Evolutionary conservation across 2,113 vertebrate genomes (phyloP), one percentile per base, ranked within the genome.

Genomic region (Ptychochromis oligacanthus): DNA sequence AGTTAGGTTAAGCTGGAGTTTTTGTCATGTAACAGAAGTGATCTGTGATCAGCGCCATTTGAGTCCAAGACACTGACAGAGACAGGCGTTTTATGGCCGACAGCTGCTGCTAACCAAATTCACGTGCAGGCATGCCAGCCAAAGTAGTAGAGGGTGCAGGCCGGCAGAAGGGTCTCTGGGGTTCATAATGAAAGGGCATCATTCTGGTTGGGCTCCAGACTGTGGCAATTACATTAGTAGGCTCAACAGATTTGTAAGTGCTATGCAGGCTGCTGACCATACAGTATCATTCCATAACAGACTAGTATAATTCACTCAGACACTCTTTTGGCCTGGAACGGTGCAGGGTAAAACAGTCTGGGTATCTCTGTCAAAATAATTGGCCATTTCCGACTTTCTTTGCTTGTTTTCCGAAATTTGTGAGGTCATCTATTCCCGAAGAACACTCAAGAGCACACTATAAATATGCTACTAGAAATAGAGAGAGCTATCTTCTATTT

Each of bases 31-130:
- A 34, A 67, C 74, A 28, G 24, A 77, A 75, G 7, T 49, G 15
- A 78, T 81, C 49, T 61, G 28, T 74, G 55, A 75, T 86, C 86
- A 67, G 59, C 17, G 62, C 84, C 91, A 91, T 92, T 90, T 89
- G 40, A 90, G 77, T 75, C 85, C 55, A 58, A 24, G 59, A 82
- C 84, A 86, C 17, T 85, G 89, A 90, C 84, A 58, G 81, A 77
- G 84, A 83, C 67, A 36, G 85, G 52, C 24, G 49, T 85, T 91
- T 91, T 87, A 84, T 65, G 82, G 79, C 81, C 31, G 52, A 90
- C 93, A 94, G 92, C 90, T 94, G 93, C 86, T 74, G 38, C 75
- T 61, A 85, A 56, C 75, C 64, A 59, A 80, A 80, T 78, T 86
- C 89, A 83, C 34, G 11, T 77, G 67, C 59, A 38, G 81, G 79